Conservation (phyloP, 2,888 invertebrate genomes). For the Philereme transversata region DNA sequence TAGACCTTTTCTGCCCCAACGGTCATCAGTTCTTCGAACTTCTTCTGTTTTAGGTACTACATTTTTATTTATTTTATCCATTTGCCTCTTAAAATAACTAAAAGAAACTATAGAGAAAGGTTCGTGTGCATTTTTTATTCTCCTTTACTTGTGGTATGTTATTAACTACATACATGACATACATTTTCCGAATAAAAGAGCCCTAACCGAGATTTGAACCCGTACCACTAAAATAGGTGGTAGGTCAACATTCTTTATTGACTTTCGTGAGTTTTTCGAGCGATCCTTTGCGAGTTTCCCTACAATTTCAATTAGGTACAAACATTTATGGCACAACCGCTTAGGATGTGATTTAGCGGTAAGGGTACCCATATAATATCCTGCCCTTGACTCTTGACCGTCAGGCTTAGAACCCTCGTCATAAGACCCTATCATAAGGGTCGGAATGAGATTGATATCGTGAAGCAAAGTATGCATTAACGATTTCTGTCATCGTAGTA, state of each 20-base stretch:
- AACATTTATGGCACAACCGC: slow-evolving; percentile 3
- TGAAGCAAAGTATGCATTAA: slow-evolving; percentile 14
- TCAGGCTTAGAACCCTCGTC: slow-evolving; percentile 23
- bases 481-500: neutral
- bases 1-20: no score
- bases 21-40: no score
- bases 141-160: neutral
- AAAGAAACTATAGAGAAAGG: no score
- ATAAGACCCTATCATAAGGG: slow-evolving; percentile 20
- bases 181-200: no score
- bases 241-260: no score
- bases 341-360: slow-evolving; percentile 18
- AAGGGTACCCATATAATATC: slow-evolving; percentile 5
- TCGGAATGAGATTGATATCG: slow-evolving; percentile 19
- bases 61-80: no score
- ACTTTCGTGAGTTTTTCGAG: neutral
- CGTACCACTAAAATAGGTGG: no score
- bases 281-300: neutral
- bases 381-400: slow-evolving; percentile 25
- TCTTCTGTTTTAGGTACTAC: no score
- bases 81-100: no score
- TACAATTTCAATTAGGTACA: slow-evolving; percentile 9
- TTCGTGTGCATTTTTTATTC: no score
- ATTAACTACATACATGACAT: neutral
- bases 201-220: no score